Evolutionary conservation across 2,888 invertebrate genomes (phyloP).

Genomic region (Quadriops clusia): DNA sequence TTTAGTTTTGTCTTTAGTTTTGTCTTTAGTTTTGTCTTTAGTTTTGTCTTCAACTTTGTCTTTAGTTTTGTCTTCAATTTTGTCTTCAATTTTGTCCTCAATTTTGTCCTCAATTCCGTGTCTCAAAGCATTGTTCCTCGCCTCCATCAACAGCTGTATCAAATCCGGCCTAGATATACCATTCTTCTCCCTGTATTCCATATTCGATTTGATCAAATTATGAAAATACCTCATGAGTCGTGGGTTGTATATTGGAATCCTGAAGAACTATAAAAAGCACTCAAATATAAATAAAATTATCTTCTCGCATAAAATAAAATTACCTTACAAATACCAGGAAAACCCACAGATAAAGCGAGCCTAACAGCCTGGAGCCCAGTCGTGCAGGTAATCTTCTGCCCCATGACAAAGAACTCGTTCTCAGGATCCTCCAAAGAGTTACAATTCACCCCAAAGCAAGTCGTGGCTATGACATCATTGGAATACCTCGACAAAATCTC

Average conservation of each 20-base stretch:
- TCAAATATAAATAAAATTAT: too few species aligned
- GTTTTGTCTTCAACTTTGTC: too few species aligned
- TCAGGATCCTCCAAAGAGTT: constrained; percentile 39
- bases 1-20: too few species aligned
- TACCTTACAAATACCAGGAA: constrained; percentile 10
- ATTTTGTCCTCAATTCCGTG: constrained; percentile 8
- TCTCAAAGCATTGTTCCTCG: constrained; percentile 32
- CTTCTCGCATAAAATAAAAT: too few species aligned
- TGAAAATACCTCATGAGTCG: constrained; percentile 15
- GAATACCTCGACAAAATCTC: constrained; percentile 36
- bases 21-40: too few species aligned
- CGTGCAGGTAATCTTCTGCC: constrained; percentile 35
- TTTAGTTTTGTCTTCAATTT: too few species aligned
- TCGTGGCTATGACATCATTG: constrained; percentile 40
- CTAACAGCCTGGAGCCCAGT: constrained; percentile 9
- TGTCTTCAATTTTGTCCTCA: too few species aligned
- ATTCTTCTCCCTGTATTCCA: constrained; percentile 19
- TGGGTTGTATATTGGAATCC: constrained; percentile 10
- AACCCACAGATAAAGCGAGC: constrained; percentile 2
- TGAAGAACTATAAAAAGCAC: constrained; percentile 12
- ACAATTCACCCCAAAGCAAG: constrained; percentile 39
- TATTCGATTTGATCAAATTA: constrained; percentile 16
- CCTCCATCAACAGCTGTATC: constrained; percentile 45
- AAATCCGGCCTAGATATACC: constrained; percentile 28
- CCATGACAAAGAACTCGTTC: constrained; percentile 41